Evolutionary conservation across 2,888 invertebrate species (phyloP), one percentile per base, ranked within the genome.

Genomic region (Cryptocheilus praepositus): DNA sequence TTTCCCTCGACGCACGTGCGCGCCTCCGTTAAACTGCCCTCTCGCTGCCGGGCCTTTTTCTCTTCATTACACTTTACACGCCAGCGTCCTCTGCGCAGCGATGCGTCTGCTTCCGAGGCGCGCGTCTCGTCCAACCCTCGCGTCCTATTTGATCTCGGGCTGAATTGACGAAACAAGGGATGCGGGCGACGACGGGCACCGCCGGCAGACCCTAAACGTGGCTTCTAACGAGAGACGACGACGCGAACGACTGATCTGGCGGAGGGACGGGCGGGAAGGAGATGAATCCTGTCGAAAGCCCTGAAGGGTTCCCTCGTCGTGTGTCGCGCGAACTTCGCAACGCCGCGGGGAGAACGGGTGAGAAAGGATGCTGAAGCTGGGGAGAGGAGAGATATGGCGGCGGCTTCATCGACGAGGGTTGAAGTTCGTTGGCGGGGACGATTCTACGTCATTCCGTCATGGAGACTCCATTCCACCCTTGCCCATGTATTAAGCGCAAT

Each of bases 131-230:
- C 56, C 56, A 70, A n/a, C n/a, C n/a, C n/a, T n/a, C n/a, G n/a
- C n/a, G 67, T 71, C 61, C 62, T 74, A 79, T 82, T 82, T 79
- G 76, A 81, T 80, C 76, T 77, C 67, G 36, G 61, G 71, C 66
- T 67, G 74, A 78, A 78, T 74, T 73, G 74, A 72, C 55, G 71
- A 70, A 75, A 74, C 79, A 71, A 71, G 72, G 74, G 79, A 81
- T 79, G 69, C 75, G 74, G 78, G 79, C 60, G 73, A 56, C 51
- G 51, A n/a, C 51, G 61, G 66, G 66, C 55, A 59, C 46, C 64
- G 46, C 43, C 63, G 53, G 28, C 66, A 60, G 60, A 4, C 36
- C 36, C 46, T 36, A 65, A 65, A 65, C 46, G 56, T 51, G 55
- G 52, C 55, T 49, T 54, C 60, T 72, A 72, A 75, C 66, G 75